Evolutionary conservation across 2,113 vertebrate species (phyloP).

Genomic region (Rostratula benghalensis): DNA sequence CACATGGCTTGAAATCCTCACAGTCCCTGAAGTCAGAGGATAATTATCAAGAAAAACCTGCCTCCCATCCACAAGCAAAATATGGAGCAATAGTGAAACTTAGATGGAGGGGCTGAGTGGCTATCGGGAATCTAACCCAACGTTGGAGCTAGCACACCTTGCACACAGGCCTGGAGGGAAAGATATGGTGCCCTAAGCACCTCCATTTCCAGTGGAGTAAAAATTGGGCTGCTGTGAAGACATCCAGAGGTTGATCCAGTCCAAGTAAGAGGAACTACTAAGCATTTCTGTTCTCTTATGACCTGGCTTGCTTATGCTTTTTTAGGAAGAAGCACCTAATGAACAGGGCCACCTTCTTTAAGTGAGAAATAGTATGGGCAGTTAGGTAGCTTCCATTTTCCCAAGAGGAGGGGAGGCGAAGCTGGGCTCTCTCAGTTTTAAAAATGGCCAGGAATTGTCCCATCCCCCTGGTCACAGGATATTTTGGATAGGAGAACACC

Average conservation of each 20-base stretch:
- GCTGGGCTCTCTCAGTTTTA: neutral
- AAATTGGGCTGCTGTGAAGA: neutral
- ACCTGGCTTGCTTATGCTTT: neutral
- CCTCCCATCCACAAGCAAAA: neutral
- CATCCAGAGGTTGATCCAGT: neutral
- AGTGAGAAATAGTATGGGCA: neutral
- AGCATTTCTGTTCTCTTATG: neutral
- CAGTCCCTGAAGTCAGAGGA: neutral
- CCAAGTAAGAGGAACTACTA: neutral
- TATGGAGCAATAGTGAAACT: neutral
- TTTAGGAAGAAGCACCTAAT: neutral
- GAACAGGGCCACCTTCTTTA: neutral
- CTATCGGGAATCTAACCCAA: neutral
- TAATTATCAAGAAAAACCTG: neutral
- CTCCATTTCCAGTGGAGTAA: neutral
- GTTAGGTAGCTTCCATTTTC: neutral
- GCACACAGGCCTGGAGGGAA: neutral
- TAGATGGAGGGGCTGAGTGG: neutral
- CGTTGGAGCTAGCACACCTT: fast-evolving
- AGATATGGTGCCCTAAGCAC: neutral
- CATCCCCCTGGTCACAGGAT: fast-evolving
- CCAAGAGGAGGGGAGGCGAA: neutral
- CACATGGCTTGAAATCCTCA: neutral
- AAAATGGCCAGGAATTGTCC: neutral
- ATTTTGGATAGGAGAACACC: neutral